Evolutionary conservation across 1,140 invertebrate genomes (phyloP), one percentile per base, ranked within the genome.

Genomic region (Oedothorax gibbosus): DNA sequence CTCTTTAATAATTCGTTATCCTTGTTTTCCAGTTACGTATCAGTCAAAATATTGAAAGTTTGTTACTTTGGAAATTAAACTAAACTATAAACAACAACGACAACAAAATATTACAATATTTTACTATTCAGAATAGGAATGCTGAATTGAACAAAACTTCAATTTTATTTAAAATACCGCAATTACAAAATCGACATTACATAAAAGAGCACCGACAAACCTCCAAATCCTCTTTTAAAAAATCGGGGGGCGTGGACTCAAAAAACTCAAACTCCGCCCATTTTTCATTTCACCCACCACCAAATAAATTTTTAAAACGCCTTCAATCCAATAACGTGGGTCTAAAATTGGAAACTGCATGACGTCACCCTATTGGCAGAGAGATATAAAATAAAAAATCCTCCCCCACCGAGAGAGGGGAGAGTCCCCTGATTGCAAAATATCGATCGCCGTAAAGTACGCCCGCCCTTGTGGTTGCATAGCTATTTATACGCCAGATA

Each of bases 351-450:
- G 56, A 11, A 20, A 10, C 10, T 9, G 20, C 14, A 64, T 82
- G 56, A 82, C 57, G 66, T 82, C 79, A 80, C 35, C 65, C 53
- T 64, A 8, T 8, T 35, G 49, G 50, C 21, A n/a, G 57, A 5
- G 35, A 80, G 20, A 18, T n/a, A 51, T 35, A 50, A 12, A 69
- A 57, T 50, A 54, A 65, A 21, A 72, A 53, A 10, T 49, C 54
- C 10, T 21, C 53, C 68, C 79, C 66, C 20, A 12, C 14, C 72
- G 3, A 54, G 65, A 18, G 51, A 5, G 8, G 79, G 79, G 79
- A 72, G 79, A 64, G 50, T 60, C 49, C 20, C 20, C 53, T 80
- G 79, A 82, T 82, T 82, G 68, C 8, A 82, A 82, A 82, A 82
- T 82, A 82, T 82, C 79, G 79, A 82, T 82, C 54, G 56, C 53